These are phyloP conservation scores for Lasioglossum pauxillum DNA, from an alignment of 2,888 invertebrate genomes.

Conservation along the genomic window DNA sequence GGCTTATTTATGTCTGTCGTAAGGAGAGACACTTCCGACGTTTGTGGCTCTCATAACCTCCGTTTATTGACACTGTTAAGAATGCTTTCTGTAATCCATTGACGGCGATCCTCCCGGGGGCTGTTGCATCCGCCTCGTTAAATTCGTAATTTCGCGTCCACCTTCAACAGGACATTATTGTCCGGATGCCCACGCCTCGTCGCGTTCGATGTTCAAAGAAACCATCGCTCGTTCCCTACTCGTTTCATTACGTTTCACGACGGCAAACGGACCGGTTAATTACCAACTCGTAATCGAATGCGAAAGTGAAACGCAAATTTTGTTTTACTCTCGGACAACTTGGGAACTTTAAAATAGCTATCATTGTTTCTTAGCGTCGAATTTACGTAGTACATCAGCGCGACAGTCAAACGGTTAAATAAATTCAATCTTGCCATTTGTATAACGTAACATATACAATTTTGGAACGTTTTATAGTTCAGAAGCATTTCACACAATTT, in stretches of 20 bases:
- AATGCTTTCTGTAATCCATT: conserved; percentile 65
- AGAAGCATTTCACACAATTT: background rate
- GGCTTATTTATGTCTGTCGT: conserved; percentile 72
- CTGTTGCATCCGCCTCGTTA: conserved; percentile 55
- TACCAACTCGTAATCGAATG: background rate
- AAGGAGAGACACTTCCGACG: conserved; percentile 74
- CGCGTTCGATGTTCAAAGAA: conserved; percentile 32
- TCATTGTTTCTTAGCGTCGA: too few relatives aligned
- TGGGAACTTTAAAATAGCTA: background rate
- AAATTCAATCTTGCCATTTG: background rate
- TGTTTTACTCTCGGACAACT: background rate
- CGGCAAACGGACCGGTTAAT: background rate
- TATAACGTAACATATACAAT: background rate
- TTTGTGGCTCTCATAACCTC: conserved; percentile 72
- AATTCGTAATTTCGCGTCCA: conserved; percentile 43
- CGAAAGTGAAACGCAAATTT: background rate
- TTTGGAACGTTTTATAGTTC: background rate
- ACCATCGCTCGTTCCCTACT: conserved; percentile 1
- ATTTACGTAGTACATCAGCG: too few relatives aligned
- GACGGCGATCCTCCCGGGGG: conserved; percentile 42
- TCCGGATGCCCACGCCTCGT: conserved; percentile 24
- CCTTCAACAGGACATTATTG: conserved; percentile 32
- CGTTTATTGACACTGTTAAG: conserved; percentile 74
- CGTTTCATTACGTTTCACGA: conserved; percentile 7
- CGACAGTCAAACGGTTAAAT: background rate